Conservation (phyloP, 1,140 invertebrate genomes). For the Trachelipus rathkii region DNA sequence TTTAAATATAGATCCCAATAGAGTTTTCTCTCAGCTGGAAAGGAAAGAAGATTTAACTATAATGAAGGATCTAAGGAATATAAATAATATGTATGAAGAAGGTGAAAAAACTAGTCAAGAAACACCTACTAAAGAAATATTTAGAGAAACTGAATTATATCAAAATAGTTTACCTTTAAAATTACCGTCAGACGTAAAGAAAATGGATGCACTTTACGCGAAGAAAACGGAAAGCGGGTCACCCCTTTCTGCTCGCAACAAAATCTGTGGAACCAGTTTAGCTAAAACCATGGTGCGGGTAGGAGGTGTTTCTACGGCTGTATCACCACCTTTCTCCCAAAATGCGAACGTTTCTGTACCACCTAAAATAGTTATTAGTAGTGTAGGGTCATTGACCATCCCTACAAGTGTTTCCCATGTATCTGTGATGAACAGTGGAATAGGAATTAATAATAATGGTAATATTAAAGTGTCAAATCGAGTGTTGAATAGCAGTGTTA, state of each 20-base stretch:
- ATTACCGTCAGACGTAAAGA: not conserved
- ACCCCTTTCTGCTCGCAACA: not conserved
- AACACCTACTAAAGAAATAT: too few species aligned
- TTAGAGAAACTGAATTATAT: too few species aligned
- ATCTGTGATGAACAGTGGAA: not conserved
- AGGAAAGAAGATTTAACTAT: too few species aligned
- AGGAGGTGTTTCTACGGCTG: not conserved
- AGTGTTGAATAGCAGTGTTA: not conserved
- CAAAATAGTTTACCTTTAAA: not conserved
- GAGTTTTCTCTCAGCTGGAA: too few species aligned
- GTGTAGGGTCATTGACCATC: not conserved
- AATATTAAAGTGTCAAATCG: not conserved
- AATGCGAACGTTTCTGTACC: not conserved
- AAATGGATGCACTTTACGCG: not conserved
- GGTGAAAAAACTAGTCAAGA: too few species aligned
- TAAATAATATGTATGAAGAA: too few species aligned
- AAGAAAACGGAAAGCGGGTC: slow-evolving; percentile 3
- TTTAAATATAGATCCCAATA: too few species aligned
- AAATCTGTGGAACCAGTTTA: slow-evolving; percentile 10
- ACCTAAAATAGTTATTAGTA: not conserved
- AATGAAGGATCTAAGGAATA: too few species aligned
- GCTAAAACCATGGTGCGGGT: slow-evolving; percentile 8
- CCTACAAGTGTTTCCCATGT: not conserved
- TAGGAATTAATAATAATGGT: not conserved
- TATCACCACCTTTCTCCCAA: slow-evolving; percentile 2